Evolutionary conservation across 1,140 invertebrate species (phyloP).

Genomic region (Bactericera cockerelli): DNA sequence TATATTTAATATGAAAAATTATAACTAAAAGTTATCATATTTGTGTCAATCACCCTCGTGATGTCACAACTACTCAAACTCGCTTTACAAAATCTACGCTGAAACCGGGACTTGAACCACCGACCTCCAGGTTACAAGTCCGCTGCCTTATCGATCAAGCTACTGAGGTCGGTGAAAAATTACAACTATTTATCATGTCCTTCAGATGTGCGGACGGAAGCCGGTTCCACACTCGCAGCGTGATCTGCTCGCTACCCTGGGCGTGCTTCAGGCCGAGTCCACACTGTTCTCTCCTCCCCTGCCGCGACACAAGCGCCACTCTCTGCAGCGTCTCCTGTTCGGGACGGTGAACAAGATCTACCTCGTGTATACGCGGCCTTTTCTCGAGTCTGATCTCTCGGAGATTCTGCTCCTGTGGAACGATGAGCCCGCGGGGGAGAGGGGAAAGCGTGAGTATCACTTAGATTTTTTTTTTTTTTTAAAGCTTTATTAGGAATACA

Average conservation of each 20-base stretch:
- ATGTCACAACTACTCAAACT: no score
- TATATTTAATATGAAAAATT: no score
- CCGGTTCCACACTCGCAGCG: constrained; percentile 62
- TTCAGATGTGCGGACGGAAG: constrained; percentile 50
- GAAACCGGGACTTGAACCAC: no score
- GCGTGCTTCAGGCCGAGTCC: constrained; percentile 64
- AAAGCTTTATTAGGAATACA: no score
- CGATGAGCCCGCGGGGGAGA: constrained; percentile 14
- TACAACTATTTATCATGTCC: no score
- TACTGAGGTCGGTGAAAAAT: no score
- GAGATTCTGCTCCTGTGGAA: constrained; percentile 77
- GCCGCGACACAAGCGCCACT: constrained; percentile 66
- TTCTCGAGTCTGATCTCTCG: constrained; percentile 66
- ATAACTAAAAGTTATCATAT: no score
- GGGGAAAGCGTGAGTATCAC: background rate
- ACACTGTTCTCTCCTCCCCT: constrained; percentile 68
- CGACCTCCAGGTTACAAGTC: no score
- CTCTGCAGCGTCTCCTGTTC: constrained; percentile 72
- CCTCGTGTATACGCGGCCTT: constrained; percentile 78
- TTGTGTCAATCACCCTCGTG: no score
- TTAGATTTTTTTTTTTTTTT: constrained; percentile 9
- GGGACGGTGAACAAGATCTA: constrained; percentile 89
- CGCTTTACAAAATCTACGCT: no score
- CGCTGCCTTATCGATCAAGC: no score
- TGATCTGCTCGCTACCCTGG: constrained; percentile 86